A percentile compares a stretch with the other conserved stretches of the same genome.
Conservation (phyloP, 2,888 invertebrate species). For the Drosophila picticornis region DNA sequence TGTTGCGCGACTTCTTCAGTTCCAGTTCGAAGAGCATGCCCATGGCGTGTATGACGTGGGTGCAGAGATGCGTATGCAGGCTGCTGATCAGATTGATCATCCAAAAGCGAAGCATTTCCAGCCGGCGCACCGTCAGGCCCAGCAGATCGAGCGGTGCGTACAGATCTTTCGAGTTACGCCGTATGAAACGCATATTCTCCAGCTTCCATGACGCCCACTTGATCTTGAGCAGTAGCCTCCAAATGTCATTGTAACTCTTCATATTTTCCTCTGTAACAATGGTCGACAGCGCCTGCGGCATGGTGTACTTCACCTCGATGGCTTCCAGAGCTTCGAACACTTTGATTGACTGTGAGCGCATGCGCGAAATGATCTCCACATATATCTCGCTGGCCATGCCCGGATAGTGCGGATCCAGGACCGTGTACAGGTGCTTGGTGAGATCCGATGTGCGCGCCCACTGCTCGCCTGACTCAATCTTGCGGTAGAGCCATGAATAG, state of each 20-base stretch:
- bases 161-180: slow-evolving; percentile 55
- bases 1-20: slow-evolving; percentile 72
- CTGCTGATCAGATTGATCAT: slow-evolving; percentile 86
- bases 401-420: slow-evolving; percentile 85
- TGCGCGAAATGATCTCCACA: slow-evolving; percentile 71
- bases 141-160: slow-evolving; percentile 78
- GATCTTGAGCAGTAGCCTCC: slow-evolving; percentile 86
- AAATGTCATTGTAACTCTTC: slow-evolving; percentile 84
- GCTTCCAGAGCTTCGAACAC: slow-evolving; percentile 82
- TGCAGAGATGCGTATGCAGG: slow-evolving; percentile 86
- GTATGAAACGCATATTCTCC: slow-evolving; percentile 85
- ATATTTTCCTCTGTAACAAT: slow-evolving; percentile 77
- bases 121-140: slow-evolving; percentile 84
- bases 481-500: slow-evolving; percentile 85
- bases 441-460: slow-evolving; percentile 85
- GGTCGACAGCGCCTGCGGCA: slow-evolving; percentile 72
- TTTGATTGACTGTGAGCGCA: slow-evolving; percentile 69
- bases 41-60: slow-evolving; percentile 84
- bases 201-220: slow-evolving; percentile 87
- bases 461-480: slow-evolving; percentile 85
- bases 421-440: slow-evolving; percentile 85
- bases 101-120: slow-evolving; percentile 87
- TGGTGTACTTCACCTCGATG: slow-evolving; percentile 75
- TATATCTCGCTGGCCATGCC: slow-evolving; percentile 75
- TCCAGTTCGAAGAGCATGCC: slow-evolving; percentile 80